phyloP scores from a whole-genome alignment of 2,888 invertebrate genomes.

The Sicus ferrugineus region DNA sequence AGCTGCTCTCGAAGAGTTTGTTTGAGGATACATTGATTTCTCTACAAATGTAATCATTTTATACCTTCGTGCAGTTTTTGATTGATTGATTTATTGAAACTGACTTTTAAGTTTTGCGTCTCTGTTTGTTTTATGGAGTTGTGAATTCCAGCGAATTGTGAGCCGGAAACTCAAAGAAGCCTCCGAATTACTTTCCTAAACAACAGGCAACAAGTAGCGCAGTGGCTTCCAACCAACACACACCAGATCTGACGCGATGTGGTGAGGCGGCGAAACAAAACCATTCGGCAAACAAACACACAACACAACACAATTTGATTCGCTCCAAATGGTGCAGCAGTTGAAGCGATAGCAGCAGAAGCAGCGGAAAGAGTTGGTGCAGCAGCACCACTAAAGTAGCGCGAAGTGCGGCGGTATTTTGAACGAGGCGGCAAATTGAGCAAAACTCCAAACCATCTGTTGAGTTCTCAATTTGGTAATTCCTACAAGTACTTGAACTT shows the following conservation, averaged over 20 bases:
- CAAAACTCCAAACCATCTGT: neutral
- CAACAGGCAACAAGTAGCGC: constrained; percentile 7
- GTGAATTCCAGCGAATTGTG: constrained; percentile 24
- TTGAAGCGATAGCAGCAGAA: neutral
- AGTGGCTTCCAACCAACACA: neutral
- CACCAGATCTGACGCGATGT: constrained; percentile 5
- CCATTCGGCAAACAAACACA: constrained; percentile 27
- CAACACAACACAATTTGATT: constrained; percentile 20
- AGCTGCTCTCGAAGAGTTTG: too few species aligned
- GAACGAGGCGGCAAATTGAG: neutral
- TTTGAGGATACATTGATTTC: too few species aligned
- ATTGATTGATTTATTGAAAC: constrained; percentile 12
- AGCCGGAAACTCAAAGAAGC: constrained; percentile 18
- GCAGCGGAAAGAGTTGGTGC: neutral
- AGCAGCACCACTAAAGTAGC: neutral
- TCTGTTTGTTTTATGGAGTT: neutral
- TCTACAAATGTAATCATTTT: neutral
- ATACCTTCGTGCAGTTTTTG: constrained; percentile 4
- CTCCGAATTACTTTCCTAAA: constrained; percentile 10
- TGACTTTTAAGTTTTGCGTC: constrained; percentile 1
- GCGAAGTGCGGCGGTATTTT: neutral
- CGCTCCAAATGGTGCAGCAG: constrained; percentile 1
- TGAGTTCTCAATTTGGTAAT: too few species aligned
- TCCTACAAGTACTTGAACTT: too few species aligned
- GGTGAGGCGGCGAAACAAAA: constrained; percentile 30